Evolutionary conservation across 2,797 vertebrate genomes (phyloP).

Genomic region (Anabacerthia variegaticeps): DNA sequence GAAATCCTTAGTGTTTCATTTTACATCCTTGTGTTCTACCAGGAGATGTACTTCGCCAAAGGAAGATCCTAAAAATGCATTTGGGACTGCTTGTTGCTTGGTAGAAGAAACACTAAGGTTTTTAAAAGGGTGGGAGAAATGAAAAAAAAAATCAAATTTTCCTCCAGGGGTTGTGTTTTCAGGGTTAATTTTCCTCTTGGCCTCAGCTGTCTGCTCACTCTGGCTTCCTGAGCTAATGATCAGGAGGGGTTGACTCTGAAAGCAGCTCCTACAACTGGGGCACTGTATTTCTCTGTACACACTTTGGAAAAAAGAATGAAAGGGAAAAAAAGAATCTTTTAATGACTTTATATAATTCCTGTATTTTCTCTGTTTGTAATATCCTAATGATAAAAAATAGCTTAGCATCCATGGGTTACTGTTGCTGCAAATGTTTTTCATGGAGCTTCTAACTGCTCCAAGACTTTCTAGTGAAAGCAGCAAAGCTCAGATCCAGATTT

Average conservation of each 20-base stretch:
- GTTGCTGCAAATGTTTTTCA: not conserved
- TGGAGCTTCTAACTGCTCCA: not conserved
- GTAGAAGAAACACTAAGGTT: not conserved
- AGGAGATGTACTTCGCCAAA: not conserved
- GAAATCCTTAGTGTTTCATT: not conserved
- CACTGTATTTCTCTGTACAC: not conserved
- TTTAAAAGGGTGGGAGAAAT: not conserved
- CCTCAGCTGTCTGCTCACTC: not conserved
- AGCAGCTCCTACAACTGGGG: not conserved
- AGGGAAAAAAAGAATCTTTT: not conserved
- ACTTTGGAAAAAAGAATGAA: not conserved
- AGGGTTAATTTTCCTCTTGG: not conserved
- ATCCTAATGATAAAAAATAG: not conserved
- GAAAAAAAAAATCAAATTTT: rapidly evolving
- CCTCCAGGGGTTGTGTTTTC: not conserved
- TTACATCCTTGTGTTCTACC: not conserved
- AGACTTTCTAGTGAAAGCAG: not conserved
- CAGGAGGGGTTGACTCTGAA: not conserved
- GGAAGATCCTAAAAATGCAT: not conserved
- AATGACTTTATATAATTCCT: not conserved
- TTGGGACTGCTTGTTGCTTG: not conserved
- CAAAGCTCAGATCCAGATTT: not conserved
- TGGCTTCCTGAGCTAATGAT: not conserved
- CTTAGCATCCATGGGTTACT: not conserved
- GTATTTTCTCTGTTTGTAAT: not conserved